These are phyloP conservation scores for Grantiella picta DNA, from an alignment of 2,113 vertebrate genomes.

Conservation along the genomic window DNA sequence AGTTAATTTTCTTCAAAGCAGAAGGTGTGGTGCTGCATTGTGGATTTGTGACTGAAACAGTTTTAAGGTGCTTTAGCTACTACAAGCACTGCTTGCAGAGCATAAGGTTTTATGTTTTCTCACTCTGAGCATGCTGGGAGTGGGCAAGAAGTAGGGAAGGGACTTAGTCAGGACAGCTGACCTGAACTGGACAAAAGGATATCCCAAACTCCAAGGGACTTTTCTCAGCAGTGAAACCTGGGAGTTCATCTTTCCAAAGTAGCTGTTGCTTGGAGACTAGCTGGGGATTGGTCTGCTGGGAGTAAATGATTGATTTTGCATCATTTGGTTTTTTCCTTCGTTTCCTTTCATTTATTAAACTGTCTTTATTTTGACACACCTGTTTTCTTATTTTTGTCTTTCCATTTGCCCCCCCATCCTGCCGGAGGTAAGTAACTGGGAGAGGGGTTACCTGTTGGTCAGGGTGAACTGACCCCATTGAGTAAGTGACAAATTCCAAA, in stretches of 20 bases:
- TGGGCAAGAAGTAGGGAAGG: not conserved
- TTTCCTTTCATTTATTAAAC: not conserved
- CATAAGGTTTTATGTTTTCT: not conserved
- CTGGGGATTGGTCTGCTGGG: not conserved
- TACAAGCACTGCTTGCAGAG: not conserved
- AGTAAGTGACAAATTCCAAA: not conserved
- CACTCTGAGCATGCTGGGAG: not conserved
- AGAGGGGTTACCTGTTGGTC: not conserved
- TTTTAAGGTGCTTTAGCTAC: not conserved
- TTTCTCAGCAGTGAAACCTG: not conserved
- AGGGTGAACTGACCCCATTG: not conserved
- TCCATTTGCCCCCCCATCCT: not conserved
- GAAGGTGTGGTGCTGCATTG: not conserved
- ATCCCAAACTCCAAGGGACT: not conserved
- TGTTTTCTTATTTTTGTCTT: not conserved
- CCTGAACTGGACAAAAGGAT: not conserved
- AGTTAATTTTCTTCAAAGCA: not conserved
- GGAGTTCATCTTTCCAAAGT: not conserved
- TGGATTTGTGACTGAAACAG: not conserved
- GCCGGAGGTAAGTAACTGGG: not conserved
- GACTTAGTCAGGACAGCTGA: not conserved
- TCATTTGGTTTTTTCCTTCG: rapidly evolving
- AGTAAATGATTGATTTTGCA: not conserved
- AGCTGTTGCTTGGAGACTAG: not conserved
- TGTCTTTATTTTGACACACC: not conserved